Conservation (phyloP, 2,888 invertebrate species). For the Cheilosia variabilis region DNA sequence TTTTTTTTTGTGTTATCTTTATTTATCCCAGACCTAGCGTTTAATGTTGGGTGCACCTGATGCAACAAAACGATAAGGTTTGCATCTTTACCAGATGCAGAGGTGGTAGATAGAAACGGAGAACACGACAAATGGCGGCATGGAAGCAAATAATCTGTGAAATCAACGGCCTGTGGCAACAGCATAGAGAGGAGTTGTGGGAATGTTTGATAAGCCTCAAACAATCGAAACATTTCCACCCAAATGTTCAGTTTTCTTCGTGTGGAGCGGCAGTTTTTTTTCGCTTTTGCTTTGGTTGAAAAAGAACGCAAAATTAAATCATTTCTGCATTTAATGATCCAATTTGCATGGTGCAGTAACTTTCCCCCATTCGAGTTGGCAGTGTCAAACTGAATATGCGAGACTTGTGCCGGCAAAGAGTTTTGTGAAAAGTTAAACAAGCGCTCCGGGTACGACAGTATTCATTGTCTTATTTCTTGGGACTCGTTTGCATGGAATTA, state of each 20-base stretch:
- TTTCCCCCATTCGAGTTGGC: slow-evolving; percentile 50
- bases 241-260: neutral
- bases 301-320: slow-evolving; percentile 62
- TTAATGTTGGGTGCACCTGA: slow-evolving; percentile 63
- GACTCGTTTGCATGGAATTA: slow-evolving; percentile 15
- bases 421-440: slow-evolving; percentile 43
- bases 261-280: neutral
- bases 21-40: slow-evolving; percentile 12
- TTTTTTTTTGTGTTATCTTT: neutral
- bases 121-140: slow-evolving; percentile 46
- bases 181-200: slow-evolving; percentile 34
- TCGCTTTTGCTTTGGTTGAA: slow-evolving; percentile 20
- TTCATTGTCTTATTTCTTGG: slow-evolving; percentile 33
- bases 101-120: neutral
- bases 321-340: slow-evolving; percentile 69
- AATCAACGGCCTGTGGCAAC: slow-evolving; percentile 58
- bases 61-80: slow-evolving; percentile 65
- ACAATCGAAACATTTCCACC: slow-evolving; percentile 40
- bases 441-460: slow-evolving; percentile 27
- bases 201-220: slow-evolving; percentile 30
- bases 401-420: slow-evolving; percentile 33
- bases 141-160: slow-evolving; percentile 60
- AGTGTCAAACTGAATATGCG: slow-evolving; percentile 5
- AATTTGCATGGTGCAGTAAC: slow-evolving; percentile 64
- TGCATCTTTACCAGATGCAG: slow-evolving; percentile 43